Base-by-base conservation (phyloP, 2,113 vertebrate species). In the Caracal caracal region DNA sequence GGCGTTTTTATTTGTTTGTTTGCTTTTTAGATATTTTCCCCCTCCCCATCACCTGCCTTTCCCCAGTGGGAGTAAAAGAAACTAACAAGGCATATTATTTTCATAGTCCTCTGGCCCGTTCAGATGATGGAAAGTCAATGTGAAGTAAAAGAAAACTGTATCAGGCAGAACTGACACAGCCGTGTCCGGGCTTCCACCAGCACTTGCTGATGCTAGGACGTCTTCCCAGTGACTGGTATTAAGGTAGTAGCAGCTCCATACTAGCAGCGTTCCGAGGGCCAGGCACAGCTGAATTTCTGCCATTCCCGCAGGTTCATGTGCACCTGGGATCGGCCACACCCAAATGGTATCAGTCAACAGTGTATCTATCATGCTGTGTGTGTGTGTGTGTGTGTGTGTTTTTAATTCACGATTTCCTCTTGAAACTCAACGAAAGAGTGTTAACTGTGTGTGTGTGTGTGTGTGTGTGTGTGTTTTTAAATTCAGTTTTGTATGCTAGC, bases 271-370 rank as follows among this genome's bases (percentile, higher is more conserved):
- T 98, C 98, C 51, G 88, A 95, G 93, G 99, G 98, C 98, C 98
- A 97, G 98, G 89, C 98, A 97, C 99, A 99, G 99, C 99, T 99
- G 98, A 98, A 98, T 97, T 97, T 97, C 98, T 97, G 98, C 98
- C 97, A 93, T 95, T 88, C 98, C 68, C 98, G 88, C 97, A 98
- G 98, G 98, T 99, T 98, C 98, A 95, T 98, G 97, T 97, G 98
- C 99, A 99, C 99, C 99, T 99, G 99, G 98, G 97, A 98, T 98
- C 97, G 94, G 94, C 99, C 99, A 99, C 99, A 98, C 99, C 99
- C 99, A 98, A 70, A 79, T 98, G 98, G 98, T 98, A 98, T 98
- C 98, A 98, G 97, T 98, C 98, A 98, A 93, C 98, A 98, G 93
- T 94, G 90, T 97, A 96, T 85, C 51, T 97, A 96, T 85, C 51